Conservation (phyloP, 2,888 invertebrate genomes). For the Iphiclides podalirius region DNA sequence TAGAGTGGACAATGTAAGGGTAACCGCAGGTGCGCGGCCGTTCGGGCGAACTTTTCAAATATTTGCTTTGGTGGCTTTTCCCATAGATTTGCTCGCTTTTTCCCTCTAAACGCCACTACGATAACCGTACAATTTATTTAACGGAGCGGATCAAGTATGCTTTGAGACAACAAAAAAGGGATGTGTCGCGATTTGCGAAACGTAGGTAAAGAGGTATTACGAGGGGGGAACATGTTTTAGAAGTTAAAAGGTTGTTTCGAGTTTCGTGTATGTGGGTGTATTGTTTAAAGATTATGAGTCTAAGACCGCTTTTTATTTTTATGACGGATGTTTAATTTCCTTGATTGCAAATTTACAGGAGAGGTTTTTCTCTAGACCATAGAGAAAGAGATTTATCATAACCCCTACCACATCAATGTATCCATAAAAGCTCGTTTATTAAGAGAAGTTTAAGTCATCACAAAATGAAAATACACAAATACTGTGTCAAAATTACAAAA, state of each 20-base stretch:
- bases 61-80: conserved; percentile 71
- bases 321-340: too few species aligned
- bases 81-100: conserved; percentile 61
- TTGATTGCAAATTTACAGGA: too few species aligned
- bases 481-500: too few species aligned
- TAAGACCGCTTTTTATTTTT: too few species aligned
- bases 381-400: too few species aligned
- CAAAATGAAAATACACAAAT: too few species aligned
- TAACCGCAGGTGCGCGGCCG: conserved; percentile 69
- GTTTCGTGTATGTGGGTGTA: too few species aligned
- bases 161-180: conserved; percentile 70
- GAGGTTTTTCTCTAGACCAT: too few species aligned
- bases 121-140: conserved; percentile 66
- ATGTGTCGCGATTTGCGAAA: conserved; percentile 34
- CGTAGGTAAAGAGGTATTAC: conserved; percentile 15
- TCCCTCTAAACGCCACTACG: conserved; percentile 56
- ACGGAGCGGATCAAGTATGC: conserved; percentile 73
- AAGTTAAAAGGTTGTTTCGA: neutral
- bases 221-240: neutral
- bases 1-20: conserved; percentile 60
- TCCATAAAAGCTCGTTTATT: too few species aligned
- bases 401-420: too few species aligned
- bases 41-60: conserved; percentile 68
- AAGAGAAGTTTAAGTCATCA: too few species aligned
- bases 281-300: too few species aligned